These are phyloP conservation scores for Sebastes dallii DNA, from an alignment of 2,797 vertebrate genomes.

Conservation along the genomic window DNA sequence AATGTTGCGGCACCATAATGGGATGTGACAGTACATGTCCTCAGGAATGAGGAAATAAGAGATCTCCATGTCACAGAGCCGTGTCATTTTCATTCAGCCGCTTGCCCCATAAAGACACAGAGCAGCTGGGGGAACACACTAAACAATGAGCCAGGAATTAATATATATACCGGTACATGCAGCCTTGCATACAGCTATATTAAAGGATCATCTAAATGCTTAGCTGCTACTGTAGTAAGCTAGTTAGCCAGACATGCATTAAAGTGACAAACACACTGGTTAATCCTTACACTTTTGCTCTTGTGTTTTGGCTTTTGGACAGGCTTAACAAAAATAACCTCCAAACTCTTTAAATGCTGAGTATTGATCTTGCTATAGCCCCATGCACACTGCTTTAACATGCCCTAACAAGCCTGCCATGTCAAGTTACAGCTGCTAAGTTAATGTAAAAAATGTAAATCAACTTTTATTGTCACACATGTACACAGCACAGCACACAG, in stretches of 20 bases:
- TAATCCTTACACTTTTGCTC: neutral
- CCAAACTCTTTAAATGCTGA: neutral
- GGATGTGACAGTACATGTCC: slow-evolving; percentile 70
- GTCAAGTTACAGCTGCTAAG: neutral
- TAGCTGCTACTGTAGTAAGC: neutral
- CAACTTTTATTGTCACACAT: no score
- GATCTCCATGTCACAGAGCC: slow-evolving; percentile 59
- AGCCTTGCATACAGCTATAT: neutral
- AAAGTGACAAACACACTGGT: neutral
- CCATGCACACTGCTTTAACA: neutral
- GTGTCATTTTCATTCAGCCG: slow-evolving; percentile 53
- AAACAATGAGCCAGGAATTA: slow-evolving; percentile 5
- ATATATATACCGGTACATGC: neutral
- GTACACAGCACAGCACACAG: neutral
- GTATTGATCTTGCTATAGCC: neutral
- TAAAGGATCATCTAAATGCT: neutral
- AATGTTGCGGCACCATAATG: slow-evolving; percentile 62
- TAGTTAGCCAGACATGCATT: neutral
- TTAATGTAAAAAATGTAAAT: no score
- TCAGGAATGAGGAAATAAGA: slow-evolving; percentile 68
- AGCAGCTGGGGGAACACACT: slow-evolving; percentile 15
- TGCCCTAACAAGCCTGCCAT: neutral
- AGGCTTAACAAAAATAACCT: neutral
- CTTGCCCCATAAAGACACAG: slow-evolving; percentile 22
- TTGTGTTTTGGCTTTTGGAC: neutral